Conservation (phyloP, 2,797 vertebrate species). For the Pagetopsis macropterus region DNA sequence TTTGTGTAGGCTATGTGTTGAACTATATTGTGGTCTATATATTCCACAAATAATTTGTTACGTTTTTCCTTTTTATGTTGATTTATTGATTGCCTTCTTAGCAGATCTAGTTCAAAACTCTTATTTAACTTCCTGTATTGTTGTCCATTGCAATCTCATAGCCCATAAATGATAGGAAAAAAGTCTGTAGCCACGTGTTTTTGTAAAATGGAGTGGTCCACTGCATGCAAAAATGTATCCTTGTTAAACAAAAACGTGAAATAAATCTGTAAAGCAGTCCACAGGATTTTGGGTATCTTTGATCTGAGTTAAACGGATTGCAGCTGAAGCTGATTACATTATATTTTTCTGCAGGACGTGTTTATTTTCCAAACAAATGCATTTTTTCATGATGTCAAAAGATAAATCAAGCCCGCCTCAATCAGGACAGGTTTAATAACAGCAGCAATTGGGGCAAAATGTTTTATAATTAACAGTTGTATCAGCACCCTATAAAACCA, state of each 20-base stretch:
- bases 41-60: not conserved
- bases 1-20: too few relatives aligned
- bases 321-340: constrained; percentile 16
- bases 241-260: not conserved
- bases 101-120: constrained; percentile 9
- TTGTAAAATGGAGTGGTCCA: not conserved
- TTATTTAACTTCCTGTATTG: not conserved
- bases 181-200: not conserved
- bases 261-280: too few relatives aligned
- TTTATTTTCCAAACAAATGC: constrained; percentile 14
- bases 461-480: constrained; percentile 94
- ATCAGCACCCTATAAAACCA: constrained; percentile 93
- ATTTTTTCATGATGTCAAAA: constrained; percentile 60
- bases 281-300: not conserved
- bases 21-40: not conserved
- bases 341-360: not conserved
- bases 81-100: constrained; percentile 3
- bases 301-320: not conserved
- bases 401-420: constrained; percentile 87
- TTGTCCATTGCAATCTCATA: not conserved
- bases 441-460: constrained; percentile 90
- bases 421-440: constrained; percentile 92
- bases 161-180: not conserved
- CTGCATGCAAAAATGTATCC: not conserved
- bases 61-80: too few relatives aligned